Percentiles rank a stretch among this genome's conserved stretches.
Evolutionary conservation across 1,140 invertebrate genomes (phyloP).

Genomic region (Nautilus pompilius): DNA sequence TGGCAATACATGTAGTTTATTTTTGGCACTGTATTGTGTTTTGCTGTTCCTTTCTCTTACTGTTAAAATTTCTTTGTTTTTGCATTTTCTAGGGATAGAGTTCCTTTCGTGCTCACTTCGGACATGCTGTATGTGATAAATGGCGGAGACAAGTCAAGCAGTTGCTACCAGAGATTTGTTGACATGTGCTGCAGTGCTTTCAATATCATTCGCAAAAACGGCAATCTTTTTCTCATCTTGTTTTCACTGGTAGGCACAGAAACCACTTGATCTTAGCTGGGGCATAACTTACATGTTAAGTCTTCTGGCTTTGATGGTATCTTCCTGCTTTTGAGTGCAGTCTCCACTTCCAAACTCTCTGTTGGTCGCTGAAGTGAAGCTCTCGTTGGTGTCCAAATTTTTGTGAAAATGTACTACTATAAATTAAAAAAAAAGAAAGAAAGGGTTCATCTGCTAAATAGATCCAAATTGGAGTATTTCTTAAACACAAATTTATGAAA

Average conservation of each 20-base stretch:
- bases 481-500: too few relatives aligned
- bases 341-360: too few relatives aligned
- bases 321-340: too few relatives aligned
- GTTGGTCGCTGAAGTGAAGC: too few relatives aligned
- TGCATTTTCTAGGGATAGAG: conserved; percentile 73
- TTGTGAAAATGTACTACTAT: too few relatives aligned
- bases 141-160: conserved; percentile 88
- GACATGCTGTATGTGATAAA: conserved; percentile 99
- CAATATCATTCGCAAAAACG: conserved; percentile 92
- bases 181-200: conserved; percentile 97
- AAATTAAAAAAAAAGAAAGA: too few relatives aligned
- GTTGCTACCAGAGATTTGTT: conserved; percentile 94
- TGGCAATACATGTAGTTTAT: not conserved
- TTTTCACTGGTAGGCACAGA: conserved; percentile 84
- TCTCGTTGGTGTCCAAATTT: too few relatives aligned
- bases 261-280: too few relatives aligned
- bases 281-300: too few relatives aligned
- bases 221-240: conserved; percentile 87
- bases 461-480: too few relatives aligned
- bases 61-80: not conserved
- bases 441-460: too few relatives aligned
- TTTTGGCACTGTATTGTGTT: not conserved
- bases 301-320: too few relatives aligned
- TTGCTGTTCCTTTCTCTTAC: not conserved
- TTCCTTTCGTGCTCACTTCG: conserved; percentile 94